phyloP scores from a whole-genome alignment of 2,888 invertebrate genomes.

The Branchellion lobata region DNA sequence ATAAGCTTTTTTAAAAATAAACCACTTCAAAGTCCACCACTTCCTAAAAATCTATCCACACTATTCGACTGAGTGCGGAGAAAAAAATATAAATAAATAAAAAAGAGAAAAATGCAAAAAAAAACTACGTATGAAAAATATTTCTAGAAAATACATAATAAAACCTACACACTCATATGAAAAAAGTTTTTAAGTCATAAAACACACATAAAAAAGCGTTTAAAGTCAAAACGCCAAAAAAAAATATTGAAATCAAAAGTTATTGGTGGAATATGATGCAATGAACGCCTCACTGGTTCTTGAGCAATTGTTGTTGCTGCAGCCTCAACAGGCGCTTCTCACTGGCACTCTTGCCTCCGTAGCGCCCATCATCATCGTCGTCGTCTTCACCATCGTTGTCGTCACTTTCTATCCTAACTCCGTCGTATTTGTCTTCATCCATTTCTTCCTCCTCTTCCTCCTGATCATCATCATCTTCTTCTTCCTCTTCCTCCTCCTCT shows the following conservation, averaged over 20 bases:
- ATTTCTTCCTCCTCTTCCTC: neutral
- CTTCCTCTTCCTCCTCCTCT: neutral
- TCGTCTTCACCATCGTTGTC: conserved; percentile 42
- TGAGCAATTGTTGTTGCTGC: neutral
- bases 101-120: too few relatives aligned
- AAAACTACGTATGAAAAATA: too few relatives aligned
- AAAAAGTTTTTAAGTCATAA: too few relatives aligned
- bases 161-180: too few relatives aligned
- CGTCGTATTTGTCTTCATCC: neutral
- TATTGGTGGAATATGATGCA: neutral
- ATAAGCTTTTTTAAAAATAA: too few relatives aligned
- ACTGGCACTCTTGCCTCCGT: neutral
- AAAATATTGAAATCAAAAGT: neutral
- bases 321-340: neutral
- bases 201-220: too few relatives aligned
- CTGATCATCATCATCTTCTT: conserved; percentile 26
- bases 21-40: too few relatives aligned
- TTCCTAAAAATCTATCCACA: too few relatives aligned
- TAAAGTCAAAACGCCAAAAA: neutral
- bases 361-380: conserved; percentile 25
- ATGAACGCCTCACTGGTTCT: neutral
- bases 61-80: too few relatives aligned
- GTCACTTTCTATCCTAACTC: conserved; percentile 22
- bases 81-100: too few relatives aligned
- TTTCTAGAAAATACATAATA: too few relatives aligned